Evolutionary conservation across 1,140 invertebrate species (phyloP), one percentile per base, ranked within the genome.

Genomic region (Adelges cooleyi): DNA sequence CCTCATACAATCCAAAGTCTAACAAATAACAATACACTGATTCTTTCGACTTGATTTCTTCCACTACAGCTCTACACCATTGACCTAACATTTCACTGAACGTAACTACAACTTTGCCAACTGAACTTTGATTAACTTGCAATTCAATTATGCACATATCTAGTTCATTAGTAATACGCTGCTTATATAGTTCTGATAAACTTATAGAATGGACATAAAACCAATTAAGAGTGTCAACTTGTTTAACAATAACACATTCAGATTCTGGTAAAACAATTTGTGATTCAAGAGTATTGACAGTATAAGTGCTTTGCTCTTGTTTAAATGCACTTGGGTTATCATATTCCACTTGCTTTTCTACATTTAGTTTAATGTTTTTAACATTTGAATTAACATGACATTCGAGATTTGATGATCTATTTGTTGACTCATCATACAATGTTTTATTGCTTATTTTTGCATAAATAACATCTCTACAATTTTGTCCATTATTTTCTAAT

Each of bases 51-150:
- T 3, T 20, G 13, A 62, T 33, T n/a, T 4, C 22, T 15, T 62
- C 25, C 20, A 62, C 23, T 46, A 46, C 44, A 13, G 56, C 42
- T 62, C 56, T 62, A 48, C 56, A 62, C 56, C 56, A 62, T 20
- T 11, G 9, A 3, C 44, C 44, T 33, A 18, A 29, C 15, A 9
- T 8, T 13, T 0, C 1, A n/a, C 42, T 62, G 0, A 1, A 9
- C 15, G 56, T 62, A 27, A 62, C 42, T 3, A 62, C 56, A 62
- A 62, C 20, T 3, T 2, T 27, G 6, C 40, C 40, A 18, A 48
- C 3, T 15, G n/a, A 44, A 29, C 0, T n/a, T 8, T 27, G 2
- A 27, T 62, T 33, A 20, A 62, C 8, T 3, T 23, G 1, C 9
- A 48, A 62, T 29, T 48, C 42, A 20, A 62, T 10, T 29, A 62